phyloP scores from a whole-genome alignment of 1,140 invertebrate genomes.

The Drosophila ficusphila region DNA sequence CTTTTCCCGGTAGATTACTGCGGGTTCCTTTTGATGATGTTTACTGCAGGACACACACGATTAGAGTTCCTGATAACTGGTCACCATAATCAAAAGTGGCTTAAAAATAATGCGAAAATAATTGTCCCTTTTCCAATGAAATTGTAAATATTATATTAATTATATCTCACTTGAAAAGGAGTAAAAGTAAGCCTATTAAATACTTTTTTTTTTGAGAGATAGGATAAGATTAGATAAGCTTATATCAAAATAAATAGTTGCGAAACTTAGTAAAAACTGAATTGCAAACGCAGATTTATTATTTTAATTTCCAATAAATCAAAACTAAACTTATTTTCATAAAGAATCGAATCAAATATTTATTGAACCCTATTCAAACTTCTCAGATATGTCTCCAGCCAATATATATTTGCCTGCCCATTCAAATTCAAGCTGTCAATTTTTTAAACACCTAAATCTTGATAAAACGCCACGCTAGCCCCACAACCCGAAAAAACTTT shows the following conservation, averaged over 20 bases:
- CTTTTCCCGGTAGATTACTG: slow-evolving; percentile 45
- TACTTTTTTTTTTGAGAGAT: no score
- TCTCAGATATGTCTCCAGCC: neutral
- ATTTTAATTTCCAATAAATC: slow-evolving; percentile 20
- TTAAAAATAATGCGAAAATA: neutral
- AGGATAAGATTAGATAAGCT: no score
- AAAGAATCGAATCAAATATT: slow-evolving; percentile 16
- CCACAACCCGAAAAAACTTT: slow-evolving; percentile 34
- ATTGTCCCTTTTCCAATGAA: no score
- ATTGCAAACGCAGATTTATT: neutral
- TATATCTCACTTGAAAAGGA: no score
- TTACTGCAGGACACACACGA: slow-evolving; percentile 54
- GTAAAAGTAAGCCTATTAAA: no score
- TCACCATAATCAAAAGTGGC: slow-evolving; percentile 2
- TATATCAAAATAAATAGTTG: no score
- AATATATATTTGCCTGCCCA: slow-evolving; percentile 14
- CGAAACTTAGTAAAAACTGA: no score
- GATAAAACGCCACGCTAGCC: slow-evolving; percentile 23
- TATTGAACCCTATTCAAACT: slow-evolving; percentile 14
- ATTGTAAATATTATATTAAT: no score
- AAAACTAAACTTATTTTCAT: neutral
- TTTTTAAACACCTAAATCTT: slow-evolving; percentile 59
- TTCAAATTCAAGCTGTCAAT: slow-evolving; percentile 38
- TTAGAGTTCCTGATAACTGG: slow-evolving; percentile 11
- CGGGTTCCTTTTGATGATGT: slow-evolving; percentile 54